A percentile compares a stretch with the other conserved stretches of the same genome.
Evolutionary conservation across 2,797 vertebrate genomes (phyloP).

Genomic region (Basileuterus tristriatus): DNA sequence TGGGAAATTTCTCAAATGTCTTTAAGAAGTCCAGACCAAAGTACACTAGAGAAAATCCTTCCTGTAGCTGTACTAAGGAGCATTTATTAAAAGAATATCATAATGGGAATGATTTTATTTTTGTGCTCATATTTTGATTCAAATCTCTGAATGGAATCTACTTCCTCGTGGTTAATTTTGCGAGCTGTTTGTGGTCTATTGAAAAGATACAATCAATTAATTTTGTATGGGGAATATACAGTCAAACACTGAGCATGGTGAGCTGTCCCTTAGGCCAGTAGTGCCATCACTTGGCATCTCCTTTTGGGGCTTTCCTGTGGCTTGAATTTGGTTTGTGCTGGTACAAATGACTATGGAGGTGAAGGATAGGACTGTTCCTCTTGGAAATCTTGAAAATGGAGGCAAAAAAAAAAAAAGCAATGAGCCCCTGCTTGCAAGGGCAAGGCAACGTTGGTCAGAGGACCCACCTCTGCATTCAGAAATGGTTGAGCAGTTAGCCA

Average conservation of each 20-base stretch:
- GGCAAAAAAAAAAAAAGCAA: neutral
- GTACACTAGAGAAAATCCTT: neutral
- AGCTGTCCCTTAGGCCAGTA: accelerated
- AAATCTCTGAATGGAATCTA: neutral
- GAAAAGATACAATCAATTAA: neutral
- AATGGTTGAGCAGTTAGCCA: accelerated
- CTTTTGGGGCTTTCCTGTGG: neutral
- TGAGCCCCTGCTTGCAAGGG: accelerated
- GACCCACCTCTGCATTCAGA: accelerated
- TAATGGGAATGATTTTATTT: neutral
- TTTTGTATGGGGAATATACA: neutral
- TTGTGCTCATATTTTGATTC: neutral
- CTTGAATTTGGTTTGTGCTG: neutral
- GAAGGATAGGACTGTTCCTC: neutral
- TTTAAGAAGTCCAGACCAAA: neutral
- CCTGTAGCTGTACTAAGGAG: neutral
- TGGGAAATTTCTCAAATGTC: neutral
- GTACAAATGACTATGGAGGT: neutral
- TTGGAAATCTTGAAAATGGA: neutral
- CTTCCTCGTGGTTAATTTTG: neutral
- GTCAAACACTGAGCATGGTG: accelerated
- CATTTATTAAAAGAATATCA: neutral
- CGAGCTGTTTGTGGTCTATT: neutral
- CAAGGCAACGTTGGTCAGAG: accelerated
- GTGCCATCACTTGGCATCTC: neutral